Percentiles rank a stretch among this genome's conserved stretches.
phyloP scores from a whole-genome alignment of 2,113 vertebrate species.

The Dromas ardeola region DNA sequence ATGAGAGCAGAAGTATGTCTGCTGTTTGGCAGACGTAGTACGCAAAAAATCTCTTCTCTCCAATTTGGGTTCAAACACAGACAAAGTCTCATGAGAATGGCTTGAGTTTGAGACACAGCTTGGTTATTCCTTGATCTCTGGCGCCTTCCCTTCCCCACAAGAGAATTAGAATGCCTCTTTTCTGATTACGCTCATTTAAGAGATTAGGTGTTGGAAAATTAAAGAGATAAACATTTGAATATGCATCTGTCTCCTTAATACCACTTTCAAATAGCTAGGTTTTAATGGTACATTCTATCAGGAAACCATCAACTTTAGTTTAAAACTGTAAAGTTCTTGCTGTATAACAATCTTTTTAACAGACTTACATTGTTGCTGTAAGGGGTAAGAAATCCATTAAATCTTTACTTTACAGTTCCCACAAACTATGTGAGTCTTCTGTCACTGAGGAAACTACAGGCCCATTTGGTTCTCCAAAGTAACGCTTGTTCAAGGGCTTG shows the following conservation, averaged over 20 bases:
- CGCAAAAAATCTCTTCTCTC: background rate
- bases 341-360: background rate
- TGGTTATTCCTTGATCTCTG: constrained; percentile 49
- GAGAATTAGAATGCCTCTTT: constrained; percentile 46
- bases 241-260: constrained; percentile 22
- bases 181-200: constrained; percentile 31
- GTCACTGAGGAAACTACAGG: background rate
- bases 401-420: background rate
- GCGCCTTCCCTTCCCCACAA: constrained; percentile 11
- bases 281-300: constrained; percentile 8
- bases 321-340: background rate
- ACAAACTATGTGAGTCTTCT: background rate
- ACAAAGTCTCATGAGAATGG: background rate
- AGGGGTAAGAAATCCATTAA: background rate
- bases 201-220: constrained; percentile 54
- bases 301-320: background rate
- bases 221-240: constrained; percentile 46
- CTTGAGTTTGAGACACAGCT: constrained; percentile 13
- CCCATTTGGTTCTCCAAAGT: background rate
- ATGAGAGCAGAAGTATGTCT: background rate
- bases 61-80: background rate
- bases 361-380: background rate
- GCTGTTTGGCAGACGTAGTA: background rate
- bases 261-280: constrained; percentile 2
- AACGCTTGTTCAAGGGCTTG: background rate